phyloP scores from a whole-genome alignment of 2,888 invertebrate genomes.

The Seladonia tumulorum region DNA sequence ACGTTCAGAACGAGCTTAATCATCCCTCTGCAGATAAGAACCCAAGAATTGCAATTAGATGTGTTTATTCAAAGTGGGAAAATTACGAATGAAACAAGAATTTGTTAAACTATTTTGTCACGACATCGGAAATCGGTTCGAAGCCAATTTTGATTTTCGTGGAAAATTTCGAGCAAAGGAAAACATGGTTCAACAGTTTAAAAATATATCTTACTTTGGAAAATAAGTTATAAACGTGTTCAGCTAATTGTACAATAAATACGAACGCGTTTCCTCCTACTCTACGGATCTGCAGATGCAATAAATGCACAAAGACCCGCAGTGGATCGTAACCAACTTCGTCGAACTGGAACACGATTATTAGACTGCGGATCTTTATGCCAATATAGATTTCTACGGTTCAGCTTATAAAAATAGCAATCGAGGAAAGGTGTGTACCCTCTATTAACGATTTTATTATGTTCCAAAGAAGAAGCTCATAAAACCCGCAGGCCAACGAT shows the following conservation, averaged over 20 bases:
- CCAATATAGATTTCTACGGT: neutral
- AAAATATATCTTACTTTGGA: neutral
- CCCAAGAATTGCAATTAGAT: neutral
- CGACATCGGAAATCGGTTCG: neutral
- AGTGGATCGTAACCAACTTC: neutral
- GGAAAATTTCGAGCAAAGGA: neutral
- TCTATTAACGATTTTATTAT: constrained; percentile 1
- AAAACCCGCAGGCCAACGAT: constrained; percentile 4
- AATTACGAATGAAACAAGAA: neutral
- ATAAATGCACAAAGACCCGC: neutral
- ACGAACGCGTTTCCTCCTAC: neutral
- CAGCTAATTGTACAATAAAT: neutral
- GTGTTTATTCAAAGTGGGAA: neutral
- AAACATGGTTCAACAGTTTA: no score
- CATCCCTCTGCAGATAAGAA: neutral
- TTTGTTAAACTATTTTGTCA: no score
- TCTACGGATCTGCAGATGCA: neutral
- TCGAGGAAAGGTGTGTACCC: constrained; percentile 9
- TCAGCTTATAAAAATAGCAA: constrained; percentile 1
- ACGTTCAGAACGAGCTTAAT: neutral
- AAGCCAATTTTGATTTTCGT: neutral
- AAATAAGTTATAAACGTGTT: neutral
- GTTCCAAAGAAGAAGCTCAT: neutral
- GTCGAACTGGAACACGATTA: neutral
- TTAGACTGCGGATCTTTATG: neutral